Base-by-base conservation (phyloP, 2,113 vertebrate genomes). In the Periophthalmus modestus region DNA sequence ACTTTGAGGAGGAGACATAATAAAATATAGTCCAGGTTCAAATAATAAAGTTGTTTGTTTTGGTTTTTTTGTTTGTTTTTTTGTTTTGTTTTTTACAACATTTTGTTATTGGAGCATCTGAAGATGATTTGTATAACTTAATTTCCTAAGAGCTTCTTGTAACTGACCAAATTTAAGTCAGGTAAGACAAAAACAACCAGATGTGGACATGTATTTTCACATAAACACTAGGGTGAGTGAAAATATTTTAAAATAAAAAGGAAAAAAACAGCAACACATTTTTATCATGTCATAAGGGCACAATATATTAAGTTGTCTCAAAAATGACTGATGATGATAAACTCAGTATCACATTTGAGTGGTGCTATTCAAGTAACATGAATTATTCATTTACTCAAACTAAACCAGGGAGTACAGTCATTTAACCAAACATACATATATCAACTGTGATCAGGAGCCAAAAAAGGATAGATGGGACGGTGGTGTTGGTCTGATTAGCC, bases 401-500 rank as follows among this genome's bases (percentile, higher is more conserved):
- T 18, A 34, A 62, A 62, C 28, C 24, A 39, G 61, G 34, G 33
- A 13, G 11, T 39, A 65, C 13, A 36, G 3, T n/a, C 83, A 78
- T 89, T 91, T 85, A 79, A 34, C 75, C 43, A 63, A 77, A 52
- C 54, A 54, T 66, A 55, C 52, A 46, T 1, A 74, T 58, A 82
- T 62, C 80, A 68, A 70, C 85, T 68, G 69, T 24, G 75, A 61
- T 36, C 70, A 71, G 71, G 61, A 71, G 76, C 66, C 81, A 78
- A 75, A 72, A 68, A 43, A 54, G 69, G 72, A 71, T 73, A 68
- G 67, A 77, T 80, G 66, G 69, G 75, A 84, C 80, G 79, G 88
- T 77, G 85, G 86, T 79, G 87, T 79, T 82, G 87, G 85, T 93
- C 77, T 69, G 79, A 92, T 92, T 88, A 91, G 86, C 72, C 94